Evolutionary conservation across 2,888 invertebrate genomes (phyloP).

Genomic region (Cantharis rufa): DNA sequence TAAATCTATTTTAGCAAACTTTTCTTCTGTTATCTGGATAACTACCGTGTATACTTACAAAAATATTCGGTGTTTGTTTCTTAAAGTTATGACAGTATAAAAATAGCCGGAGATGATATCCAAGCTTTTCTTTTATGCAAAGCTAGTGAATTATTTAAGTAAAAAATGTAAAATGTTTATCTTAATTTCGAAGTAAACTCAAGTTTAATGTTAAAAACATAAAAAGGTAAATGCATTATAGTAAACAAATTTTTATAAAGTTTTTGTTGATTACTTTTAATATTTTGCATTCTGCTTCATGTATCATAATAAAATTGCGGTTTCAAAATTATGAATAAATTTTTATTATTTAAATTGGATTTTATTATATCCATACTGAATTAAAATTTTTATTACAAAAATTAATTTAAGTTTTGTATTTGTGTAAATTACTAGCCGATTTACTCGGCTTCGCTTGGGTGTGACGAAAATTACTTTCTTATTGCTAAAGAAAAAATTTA

Average conservation of each 20-base stretch:
- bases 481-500: no score
- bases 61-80: neutral
- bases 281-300: neutral
- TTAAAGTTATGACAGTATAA: conserved; percentile 4
- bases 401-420: no score
- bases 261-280: neutral
- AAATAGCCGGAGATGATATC: conserved; percentile 3
- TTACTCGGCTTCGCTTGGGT: no score
- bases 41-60: neutral
- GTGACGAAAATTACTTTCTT: no score
- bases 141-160: conserved; percentile 11
- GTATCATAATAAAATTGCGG: neutral
- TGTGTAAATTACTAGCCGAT: no score
- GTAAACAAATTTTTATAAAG: neutral
- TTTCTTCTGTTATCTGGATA: neutral
- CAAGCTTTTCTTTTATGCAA: conserved; percentile 9
- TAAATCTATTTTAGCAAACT: neutral
- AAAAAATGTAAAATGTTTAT: conserved; percentile 1
- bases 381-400: no score
- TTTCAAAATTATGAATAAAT: neutral
- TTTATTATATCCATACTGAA: no score
- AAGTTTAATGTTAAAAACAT: conserved; percentile 12
- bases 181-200: conserved; percentile 7
- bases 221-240: neutral
- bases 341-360: neutral